These are phyloP conservation scores for Aleiodes leptofemur DNA, from an alignment of 2,888 invertebrate species.

Conservation along the genomic window DNA sequence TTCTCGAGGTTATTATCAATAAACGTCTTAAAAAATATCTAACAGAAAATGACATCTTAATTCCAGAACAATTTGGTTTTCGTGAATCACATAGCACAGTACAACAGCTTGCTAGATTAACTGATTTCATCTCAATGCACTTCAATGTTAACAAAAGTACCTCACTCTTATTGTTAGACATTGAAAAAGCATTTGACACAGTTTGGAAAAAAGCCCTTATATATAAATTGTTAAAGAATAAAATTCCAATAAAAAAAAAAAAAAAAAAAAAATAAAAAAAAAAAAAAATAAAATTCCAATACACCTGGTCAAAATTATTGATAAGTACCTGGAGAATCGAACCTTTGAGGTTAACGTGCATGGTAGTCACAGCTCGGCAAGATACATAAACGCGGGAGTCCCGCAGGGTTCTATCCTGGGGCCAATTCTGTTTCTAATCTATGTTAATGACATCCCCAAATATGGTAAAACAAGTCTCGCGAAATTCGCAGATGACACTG, in stretches of 20 bases:
- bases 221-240: slow-evolving; percentile 9
- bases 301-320: slow-evolving; percentile 41
- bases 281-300: too few relatives aligned
- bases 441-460: slow-evolving; percentile 52
- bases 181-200: slow-evolving; percentile 66
- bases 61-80: slow-evolving; percentile 62
- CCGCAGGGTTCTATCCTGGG: slow-evolving; percentile 53
- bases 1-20: slow-evolving; percentile 49
- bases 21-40: slow-evolving; percentile 43
- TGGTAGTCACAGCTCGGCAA: slow-evolving; percentile 24
- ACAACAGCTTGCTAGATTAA: slow-evolving; percentile 59
- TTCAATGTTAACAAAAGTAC: slow-evolving; percentile 59
- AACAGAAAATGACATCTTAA: slow-evolving; percentile 33
- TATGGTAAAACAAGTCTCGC: slow-evolving; percentile 22
- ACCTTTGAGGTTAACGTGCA: slow-evolving; percentile 42
- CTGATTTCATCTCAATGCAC: slow-evolving; percentile 54
- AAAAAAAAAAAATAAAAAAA: too few relatives aligned
- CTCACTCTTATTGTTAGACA: slow-evolving; percentile 61
- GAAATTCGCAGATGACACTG: slow-evolving; percentile 43
- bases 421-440: slow-evolving; percentile 49
- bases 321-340: slow-evolving; percentile 48
- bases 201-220: slow-evolving; percentile 36
- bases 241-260: too few relatives aligned
- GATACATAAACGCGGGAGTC: slow-evolving; percentile 51
- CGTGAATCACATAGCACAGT: slow-evolving; percentile 59